Evolutionary conservation across 2,888 invertebrate species (phyloP), one percentile per base, ranked within the genome.

Genomic region (Didymodactylos carnosus): DNA sequence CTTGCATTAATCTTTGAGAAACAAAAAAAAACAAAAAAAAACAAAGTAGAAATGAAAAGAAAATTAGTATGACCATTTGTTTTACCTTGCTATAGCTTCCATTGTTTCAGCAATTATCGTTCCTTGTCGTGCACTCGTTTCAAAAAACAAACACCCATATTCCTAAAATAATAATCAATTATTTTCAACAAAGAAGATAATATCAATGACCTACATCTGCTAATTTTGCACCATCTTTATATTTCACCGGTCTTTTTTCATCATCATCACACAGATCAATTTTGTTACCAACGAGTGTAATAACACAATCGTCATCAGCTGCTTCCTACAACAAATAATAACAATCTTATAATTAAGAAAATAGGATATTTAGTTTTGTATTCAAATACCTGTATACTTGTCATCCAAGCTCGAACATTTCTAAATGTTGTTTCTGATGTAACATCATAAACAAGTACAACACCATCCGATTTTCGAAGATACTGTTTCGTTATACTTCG

Each of bases 401-500:
- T 62, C 78, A 85, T 82, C 86, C 86, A 86, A 77, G 83, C 82
- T 23, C 85, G 79, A 16, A 86, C 83, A 78, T 84, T 85, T 39
- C 82, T 80, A 77, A 85, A 86, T 1, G 86, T 83, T 39, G 81
- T 79, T 76, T 86, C 86, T 3, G 83, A 83, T 1, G 86, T 86
- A 27, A 86, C 84, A 78, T 87, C 86, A 79, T 86, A 86, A 83
- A 86, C 84, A 49, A 86, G 78, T 27, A 85, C 79, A 35, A 87
- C 86, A 8, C 86, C 86, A 77, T 87, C 86, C 3, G 86, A 86
- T 78, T 86, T 86, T 4, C 86, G 82, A 80, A 85, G 86, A 78
- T 87, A 87, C 78, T 86, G 86, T 77, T 85, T 85, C 0, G 86
- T 86, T 72, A 86, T 85, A 71, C 85, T 85, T 29, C 86, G 83